Percentiles rank a stretch among this genome's conserved stretches.
Evolutionary conservation across 2,888 invertebrate species (phyloP).

Genomic region (Leptopilina myrica): DNA sequence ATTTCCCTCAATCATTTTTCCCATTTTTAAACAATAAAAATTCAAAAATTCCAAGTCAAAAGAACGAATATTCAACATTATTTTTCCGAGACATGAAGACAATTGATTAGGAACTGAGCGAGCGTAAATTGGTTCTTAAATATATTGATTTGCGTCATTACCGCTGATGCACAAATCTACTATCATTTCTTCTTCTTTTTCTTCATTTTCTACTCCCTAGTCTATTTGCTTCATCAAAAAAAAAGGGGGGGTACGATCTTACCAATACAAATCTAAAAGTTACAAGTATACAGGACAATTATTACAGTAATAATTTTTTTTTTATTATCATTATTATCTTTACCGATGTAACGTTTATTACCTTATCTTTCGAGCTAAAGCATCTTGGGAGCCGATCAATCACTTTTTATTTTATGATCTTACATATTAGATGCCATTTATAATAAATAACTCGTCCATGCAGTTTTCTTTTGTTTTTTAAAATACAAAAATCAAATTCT

Average conservation of each 20-base stretch:
- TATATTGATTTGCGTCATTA: constrained; percentile 51
- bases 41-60: constrained; percentile 50
- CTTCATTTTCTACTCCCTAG: constrained; percentile 55
- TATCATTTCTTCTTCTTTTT: constrained; percentile 33
- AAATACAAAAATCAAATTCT: not conserved
- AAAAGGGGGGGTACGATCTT: constrained; percentile 71
- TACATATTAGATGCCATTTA: constrained; percentile 21
- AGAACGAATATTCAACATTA: constrained; percentile 60
- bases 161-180: constrained; percentile 53
- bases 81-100: constrained; percentile 60
- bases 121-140: constrained; percentile 68
- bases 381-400: constrained; percentile 68
- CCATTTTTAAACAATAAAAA: constrained; percentile 8
- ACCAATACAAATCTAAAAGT: constrained; percentile 76
- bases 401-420: constrained; percentile 34
- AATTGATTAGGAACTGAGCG: constrained; percentile 62
- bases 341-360: constrained; percentile 70
- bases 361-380: constrained; percentile 72
- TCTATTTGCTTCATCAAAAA: constrained; percentile 59
- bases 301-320: constrained; percentile 74
- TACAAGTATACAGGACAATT: constrained; percentile 75
- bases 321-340: constrained; percentile 68
- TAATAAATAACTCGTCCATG: constrained; percentile 24
- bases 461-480: not conserved
- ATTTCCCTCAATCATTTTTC: constrained; percentile 13